Conservation (phyloP, 30 jellyfish, hydroid and myxozoan species). For the Hydractinia symbiolongicarpus region DNA sequence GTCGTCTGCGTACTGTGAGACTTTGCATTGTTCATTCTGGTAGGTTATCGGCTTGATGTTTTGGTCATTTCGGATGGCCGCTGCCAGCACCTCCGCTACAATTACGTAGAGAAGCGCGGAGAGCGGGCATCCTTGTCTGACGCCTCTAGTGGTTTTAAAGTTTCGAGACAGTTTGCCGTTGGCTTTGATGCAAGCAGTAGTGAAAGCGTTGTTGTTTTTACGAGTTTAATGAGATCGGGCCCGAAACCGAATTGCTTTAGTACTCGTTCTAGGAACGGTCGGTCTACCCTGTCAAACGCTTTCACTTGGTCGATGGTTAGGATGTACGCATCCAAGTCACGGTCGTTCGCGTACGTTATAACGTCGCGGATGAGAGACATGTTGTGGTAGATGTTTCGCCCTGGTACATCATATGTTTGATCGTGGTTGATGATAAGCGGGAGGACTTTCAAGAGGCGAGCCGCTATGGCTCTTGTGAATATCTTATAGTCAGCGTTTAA, state of each 20-base stretch:
- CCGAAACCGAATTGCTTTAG: slow-evolving; percentile 27
- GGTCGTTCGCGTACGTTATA: background rate
- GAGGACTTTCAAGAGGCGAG: background rate
- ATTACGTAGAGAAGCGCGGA: slow-evolving; percentile 21
- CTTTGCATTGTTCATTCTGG: background rate
- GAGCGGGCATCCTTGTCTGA: slow-evolving; percentile 36
- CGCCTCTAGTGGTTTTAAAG: slow-evolving; percentile 8
- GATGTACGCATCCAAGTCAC: background rate
- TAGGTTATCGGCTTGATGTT: background rate
- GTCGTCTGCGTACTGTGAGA: slow-evolving; percentile 6
- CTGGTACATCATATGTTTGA: background rate
- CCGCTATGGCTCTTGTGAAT: background rate
- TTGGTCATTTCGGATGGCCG: background rate
- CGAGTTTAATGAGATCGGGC: background rate
- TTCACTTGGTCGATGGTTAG: background rate
- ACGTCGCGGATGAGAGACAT: background rate
- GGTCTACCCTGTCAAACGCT: slow-evolving; percentile 41
- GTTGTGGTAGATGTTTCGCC: background rate
- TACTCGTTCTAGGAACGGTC: slow-evolving; percentile 21
- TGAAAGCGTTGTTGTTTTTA: background rate
- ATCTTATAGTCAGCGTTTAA: background rate
- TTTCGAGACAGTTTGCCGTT: slow-evolving; percentile 25
- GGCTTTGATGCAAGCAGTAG: background rate
- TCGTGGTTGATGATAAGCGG: background rate
- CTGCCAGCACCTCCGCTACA: slow-evolving; percentile 5